A percentile compares a stretch with the other conserved stretches of the same genome.
These are phyloP conservation scores for Festucalex cinctus DNA, from an alignment of 2,113 vertebrate species.

Conservation along the genomic window DNA sequence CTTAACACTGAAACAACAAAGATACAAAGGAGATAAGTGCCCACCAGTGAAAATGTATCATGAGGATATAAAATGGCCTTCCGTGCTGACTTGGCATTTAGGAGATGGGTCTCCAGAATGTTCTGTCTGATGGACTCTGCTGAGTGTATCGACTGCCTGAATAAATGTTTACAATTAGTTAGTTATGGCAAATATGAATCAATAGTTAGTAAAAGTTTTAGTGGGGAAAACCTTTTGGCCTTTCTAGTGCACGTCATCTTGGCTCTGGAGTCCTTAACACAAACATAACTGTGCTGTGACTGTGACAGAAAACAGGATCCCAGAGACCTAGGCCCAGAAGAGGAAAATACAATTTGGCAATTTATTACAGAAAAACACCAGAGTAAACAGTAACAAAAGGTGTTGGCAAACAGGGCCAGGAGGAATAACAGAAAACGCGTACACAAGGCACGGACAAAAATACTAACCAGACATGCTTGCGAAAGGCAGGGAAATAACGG, in stretches of 20 bases:
- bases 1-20: not conserved
- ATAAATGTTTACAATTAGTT: not conserved
- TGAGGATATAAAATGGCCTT: not conserved
- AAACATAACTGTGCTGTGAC: not conserved
- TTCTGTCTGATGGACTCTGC: not conserved
- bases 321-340: no score
- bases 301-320: no score
- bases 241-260: not conserved
- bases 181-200: not conserved
- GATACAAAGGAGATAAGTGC: not conserved
- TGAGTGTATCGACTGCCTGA: not conserved
- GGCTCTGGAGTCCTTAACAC: conserved; percentile 12
- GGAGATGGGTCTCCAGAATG: not conserved
- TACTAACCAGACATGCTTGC: no score
- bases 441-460: no score
- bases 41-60: not conserved
- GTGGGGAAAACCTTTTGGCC: not conserved
- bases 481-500: no score
- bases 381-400: no score
- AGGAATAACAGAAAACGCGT: no score
- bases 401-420: no score
- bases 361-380: no score
- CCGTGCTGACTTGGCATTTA: not conserved
- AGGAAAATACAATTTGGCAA: no score
- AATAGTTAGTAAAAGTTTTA: not conserved